Base-by-base conservation (phyloP, 2,797 vertebrate genomes). In the Arrhamphus sclerolepis region DNA sequence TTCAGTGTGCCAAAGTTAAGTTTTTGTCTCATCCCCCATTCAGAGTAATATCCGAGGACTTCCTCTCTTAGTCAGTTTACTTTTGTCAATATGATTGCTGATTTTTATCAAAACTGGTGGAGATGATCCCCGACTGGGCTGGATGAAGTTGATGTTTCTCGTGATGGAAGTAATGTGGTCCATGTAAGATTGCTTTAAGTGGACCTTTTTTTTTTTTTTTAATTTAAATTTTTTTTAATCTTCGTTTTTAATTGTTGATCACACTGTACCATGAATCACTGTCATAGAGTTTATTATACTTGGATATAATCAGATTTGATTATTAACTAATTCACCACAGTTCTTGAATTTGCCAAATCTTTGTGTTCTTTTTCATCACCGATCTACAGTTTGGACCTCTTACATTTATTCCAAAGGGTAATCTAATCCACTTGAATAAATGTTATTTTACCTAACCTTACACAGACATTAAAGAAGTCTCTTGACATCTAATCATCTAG, bases 1-100 rank as follows among this genome's bases (percentile, higher is more conserved):
- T 86, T 86, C 76, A 80, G 62, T 89, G 90, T 93, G 91, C 92
- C 92, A 93, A 94, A 93, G 91, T 92, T 91, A 72, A 59, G 87
- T 89, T 88, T 71, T 87, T 78, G 80, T 80, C 62, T 80, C 73
- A 73, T 79, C 52, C 78, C 61, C 52, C 58, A 5, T 53, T 70
- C 81, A 78, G 70, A 75, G 54, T 63, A 60, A 72, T 50, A 31
- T 65, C 46, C 21, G 65, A 70, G 67, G 62, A 64, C 65, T 54
- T 64, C 57, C 66, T 44, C 62, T 59, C 59, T 62, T 58, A 53
- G 82, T 11, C 22, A 80, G 65, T 77, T 81, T 77, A 71, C 67
- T 77, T 81, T 78, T 62, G 56, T 82, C 46, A 22, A 47, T 74
- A 78, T 87, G 58, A 80, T 75, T 67, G 60, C 80, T 66, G 59